These are phyloP conservation scores for Lepidocyrtinus sp. DNA, from an alignment of 2,888 invertebrate genomes.

Conservation along the genomic window DNA sequence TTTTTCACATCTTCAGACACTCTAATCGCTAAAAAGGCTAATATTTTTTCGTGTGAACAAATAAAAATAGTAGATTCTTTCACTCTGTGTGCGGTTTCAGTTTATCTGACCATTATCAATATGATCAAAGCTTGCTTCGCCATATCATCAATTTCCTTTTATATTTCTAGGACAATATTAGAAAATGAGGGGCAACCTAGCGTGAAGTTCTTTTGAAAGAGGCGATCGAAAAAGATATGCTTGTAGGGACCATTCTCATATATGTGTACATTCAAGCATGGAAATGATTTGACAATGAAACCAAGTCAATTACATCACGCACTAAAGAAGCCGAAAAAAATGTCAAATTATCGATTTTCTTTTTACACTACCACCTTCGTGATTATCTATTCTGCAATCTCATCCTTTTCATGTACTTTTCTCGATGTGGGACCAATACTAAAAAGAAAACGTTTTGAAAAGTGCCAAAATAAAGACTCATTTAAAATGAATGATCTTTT, in stretches of 20 bases:
- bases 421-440: neutral
- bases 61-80: neutral
- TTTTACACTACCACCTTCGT: neutral
- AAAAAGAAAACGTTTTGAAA: constrained; percentile 2
- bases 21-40: neutral
- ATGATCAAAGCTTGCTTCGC: neutral
- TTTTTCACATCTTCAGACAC: neutral
- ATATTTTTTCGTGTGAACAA: neutral
- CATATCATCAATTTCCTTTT: neutral
- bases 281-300: constrained; percentile 50
- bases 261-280: too few relatives aligned
- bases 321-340: constrained; percentile 30
- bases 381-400: neutral
- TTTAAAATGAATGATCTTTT: neutral
- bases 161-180: neutral
- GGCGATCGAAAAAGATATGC: neutral
- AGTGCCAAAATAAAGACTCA: neutral
- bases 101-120: neutral
- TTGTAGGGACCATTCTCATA: neutral
- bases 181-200: neutral
- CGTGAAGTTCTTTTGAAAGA: neutral
- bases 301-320: constrained; percentile 56
- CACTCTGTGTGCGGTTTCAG: neutral
- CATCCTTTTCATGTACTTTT: neutral
- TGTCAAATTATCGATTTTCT: neutral